Evolutionary conservation across 2,797 vertebrate genomes (phyloP).

Genomic region (Hyperoplus immaculatus): DNA sequence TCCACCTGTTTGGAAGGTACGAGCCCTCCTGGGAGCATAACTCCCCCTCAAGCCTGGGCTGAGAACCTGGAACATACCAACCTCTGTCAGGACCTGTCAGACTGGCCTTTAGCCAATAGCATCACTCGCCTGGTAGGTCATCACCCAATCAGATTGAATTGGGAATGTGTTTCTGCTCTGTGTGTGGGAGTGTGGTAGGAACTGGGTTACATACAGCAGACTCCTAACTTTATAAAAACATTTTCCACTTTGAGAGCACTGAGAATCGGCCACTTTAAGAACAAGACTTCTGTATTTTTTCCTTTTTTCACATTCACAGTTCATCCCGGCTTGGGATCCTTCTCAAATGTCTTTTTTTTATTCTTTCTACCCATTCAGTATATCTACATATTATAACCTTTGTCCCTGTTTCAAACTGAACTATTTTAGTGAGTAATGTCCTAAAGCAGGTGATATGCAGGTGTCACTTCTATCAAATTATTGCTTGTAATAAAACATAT

Average conservation of each 20-base stretch:
- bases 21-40: slow-evolving; percentile 22
- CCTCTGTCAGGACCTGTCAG: slow-evolving; percentile 67
- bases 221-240: slow-evolving; percentile 32
- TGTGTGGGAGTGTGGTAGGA: slow-evolving; percentile 49
- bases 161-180: slow-evolving; percentile 47
- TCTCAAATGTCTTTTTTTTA: too few relatives aligned
- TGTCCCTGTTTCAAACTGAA: background rate
- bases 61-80: slow-evolving; percentile 74
- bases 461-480: background rate
- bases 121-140: slow-evolving; percentile 56
- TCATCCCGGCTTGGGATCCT: background rate
- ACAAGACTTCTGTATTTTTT: background rate
- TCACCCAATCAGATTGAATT: slow-evolving; percentile 65
- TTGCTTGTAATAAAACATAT: too few relatives aligned
- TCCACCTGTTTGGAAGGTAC: slow-evolving; percentile 44
- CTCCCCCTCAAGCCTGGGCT: slow-evolving; percentile 34
- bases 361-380: background rate
- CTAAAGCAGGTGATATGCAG: background rate
- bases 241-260: slow-evolving; percentile 9
- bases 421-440: background rate
- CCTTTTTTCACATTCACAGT: slow-evolving; percentile 6
- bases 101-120: slow-evolving; percentile 74
- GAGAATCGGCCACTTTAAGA: background rate
- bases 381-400: background rate
- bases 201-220: slow-evolving; percentile 44